Evolutionary conservation across 1,140 invertebrate species (phyloP), one percentile per base, ranked within the genome.

Genomic region (Leucophenga varia): DNA sequence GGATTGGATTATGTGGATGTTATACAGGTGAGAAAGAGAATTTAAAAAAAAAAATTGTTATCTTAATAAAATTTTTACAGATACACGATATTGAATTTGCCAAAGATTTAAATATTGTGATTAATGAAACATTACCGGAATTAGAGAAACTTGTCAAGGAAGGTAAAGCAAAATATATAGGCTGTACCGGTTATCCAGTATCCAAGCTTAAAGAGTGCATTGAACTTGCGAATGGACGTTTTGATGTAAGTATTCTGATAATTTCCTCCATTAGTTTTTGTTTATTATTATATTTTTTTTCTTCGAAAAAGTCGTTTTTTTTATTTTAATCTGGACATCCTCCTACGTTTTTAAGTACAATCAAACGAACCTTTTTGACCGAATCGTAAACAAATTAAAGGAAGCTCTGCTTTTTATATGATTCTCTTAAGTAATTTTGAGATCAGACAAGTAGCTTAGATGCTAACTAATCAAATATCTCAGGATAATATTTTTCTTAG

Each of bases 11-110:
- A 93, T 72, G 82, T 97, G 0, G 94, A 98, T 75, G 76, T 97
- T 37, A 86, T 96, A 65, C 91, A 93, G 78, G 90, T 90, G 57
- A 16, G 6, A 37, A 37, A 37, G 2, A 17, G 4, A 18, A 31
- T 39, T 21, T 5, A 21, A 2, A 39, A 38, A 25, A 3, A 34
- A 34, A 5, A 34, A 34, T 14, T 7, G 13, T 34, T 3, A 34
- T 7, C 6, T 34, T 3, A 13, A 12, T 14, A 1, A 16, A 21
- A 17, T 43, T 61, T 32, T 72, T 74, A 28, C 72, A 96, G 90
- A 82, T 95, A 21, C 93, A 97, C 64, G 94, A 97, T 65, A 79
- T 92, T 37, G 93, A 96, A 69, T 97, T 95, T 76, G 88, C 89
- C 2, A 81, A 84, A n/a, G 83, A 81, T 47, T 65, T 87, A 3